phyloP scores from a whole-genome alignment of 2,797 vertebrate species.

The Prunella strophiata region DNA sequence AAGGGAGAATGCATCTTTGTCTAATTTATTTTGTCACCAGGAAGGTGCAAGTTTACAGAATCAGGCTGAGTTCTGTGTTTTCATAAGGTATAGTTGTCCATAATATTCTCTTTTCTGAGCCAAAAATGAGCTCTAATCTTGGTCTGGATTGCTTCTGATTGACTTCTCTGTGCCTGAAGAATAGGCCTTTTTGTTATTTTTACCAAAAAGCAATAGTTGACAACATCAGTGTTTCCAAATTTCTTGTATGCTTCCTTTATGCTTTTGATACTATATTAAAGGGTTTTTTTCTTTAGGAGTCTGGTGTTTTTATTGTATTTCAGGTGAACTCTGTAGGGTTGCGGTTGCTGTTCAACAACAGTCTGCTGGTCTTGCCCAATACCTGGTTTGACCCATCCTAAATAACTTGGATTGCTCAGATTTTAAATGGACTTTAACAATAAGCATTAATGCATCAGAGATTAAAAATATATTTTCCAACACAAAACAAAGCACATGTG shows the following conservation, averaged over 20 bases:
- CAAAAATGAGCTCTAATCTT: neutral
- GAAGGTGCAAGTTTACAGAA: neutral
- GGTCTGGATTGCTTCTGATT: neutral
- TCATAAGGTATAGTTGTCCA: neutral
- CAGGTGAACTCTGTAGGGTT: neutral
- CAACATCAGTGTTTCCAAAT: neutral
- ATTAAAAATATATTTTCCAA: neutral
- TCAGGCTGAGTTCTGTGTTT: neutral
- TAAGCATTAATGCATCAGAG: neutral
- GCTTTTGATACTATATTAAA: neutral
- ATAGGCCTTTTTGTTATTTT: neutral
- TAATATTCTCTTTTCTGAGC: neutral
- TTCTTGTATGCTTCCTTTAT: neutral
- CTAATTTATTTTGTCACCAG: neutral
- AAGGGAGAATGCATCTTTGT: neutral
- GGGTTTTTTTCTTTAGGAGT: neutral
- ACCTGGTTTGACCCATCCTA: neutral
- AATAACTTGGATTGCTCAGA: neutral
- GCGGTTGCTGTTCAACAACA: neutral
- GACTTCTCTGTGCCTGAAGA: neutral
- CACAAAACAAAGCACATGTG: fast-evolving
- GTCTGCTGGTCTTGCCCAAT: neutral
- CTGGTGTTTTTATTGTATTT: neutral
- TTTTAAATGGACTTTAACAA: neutral
- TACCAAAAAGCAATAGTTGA: neutral